A percentile compares a stretch with the other conserved stretches of the same genome.
Evolutionary conservation across 2,888 invertebrate genomes (phyloP).

Genomic region (Pandemis corylana): DNA sequence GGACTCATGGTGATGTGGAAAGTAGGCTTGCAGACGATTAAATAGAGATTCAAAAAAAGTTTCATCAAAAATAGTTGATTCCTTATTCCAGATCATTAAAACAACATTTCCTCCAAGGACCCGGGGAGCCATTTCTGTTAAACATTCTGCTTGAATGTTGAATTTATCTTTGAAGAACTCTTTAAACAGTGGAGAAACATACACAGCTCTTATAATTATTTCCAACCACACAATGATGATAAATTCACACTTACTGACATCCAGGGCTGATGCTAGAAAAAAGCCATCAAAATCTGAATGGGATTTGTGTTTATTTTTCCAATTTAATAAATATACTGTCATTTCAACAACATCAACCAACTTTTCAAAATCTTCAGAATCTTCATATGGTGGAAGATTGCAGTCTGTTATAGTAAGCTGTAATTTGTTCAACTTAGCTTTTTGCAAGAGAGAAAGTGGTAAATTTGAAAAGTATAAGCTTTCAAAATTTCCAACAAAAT

Average conservation of each 20-base stretch:
- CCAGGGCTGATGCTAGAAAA: constrained; percentile 38
- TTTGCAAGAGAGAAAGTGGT: constrained; percentile 54
- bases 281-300: constrained; percentile 29
- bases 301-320: constrained; percentile 43
- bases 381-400: constrained; percentile 44
- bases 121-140: constrained; percentile 46
- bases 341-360: constrained; percentile 53
- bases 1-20: constrained; percentile 54
- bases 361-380: constrained; percentile 40
- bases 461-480: constrained; percentile 60
- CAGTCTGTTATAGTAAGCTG: constrained; percentile 58
- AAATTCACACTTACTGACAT: constrained; percentile 57
- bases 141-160: constrained; percentile 48
- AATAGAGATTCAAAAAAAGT: constrained; percentile 62
- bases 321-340: constrained; percentile 55
- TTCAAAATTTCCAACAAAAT: constrained; percentile 60
- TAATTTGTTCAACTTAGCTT: constrained; percentile 57
- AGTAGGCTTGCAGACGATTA: constrained; percentile 55
- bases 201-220: constrained; percentile 48
- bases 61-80: constrained; percentile 59
- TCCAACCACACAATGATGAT: constrained; percentile 53
- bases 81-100: constrained; percentile 66
- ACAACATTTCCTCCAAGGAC: constrained; percentile 55
- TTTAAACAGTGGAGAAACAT: constrained; percentile 56
- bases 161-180: constrained; percentile 60